Base-by-base conservation (phyloP, 1,140 invertebrate species). In the Piezodorus guildinii region DNA sequence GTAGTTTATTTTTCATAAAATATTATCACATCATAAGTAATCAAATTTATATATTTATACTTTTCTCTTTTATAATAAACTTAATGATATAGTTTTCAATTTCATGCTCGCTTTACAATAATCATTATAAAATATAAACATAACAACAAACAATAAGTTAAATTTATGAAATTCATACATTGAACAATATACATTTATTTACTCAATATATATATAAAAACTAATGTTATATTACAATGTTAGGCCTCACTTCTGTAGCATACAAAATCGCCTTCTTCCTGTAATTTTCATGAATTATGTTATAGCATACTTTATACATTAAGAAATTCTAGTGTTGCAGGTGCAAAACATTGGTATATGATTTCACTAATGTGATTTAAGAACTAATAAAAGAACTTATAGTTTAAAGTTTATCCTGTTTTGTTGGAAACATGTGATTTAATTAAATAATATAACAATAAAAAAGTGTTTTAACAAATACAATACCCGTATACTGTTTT, bases 11-110 rank as follows among this genome's bases (percentile, higher is more conserved):
- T 56, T 56, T 23, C 27, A 56, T 23, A 56, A 56, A 56, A 56
- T 56, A 56, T 56, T 56, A 56, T 56, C 52, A 56, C 52, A 56
- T 23, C 27, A 56, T 56, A 56, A 3, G 23, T 56, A 56, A 56
- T 6, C 52, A 56, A 49, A 25, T 56, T 23, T 56, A 25, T 56
- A 39, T 39, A 39, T 39, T 6, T 39, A 39, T 30, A 30, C n/a
- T n/a, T n/a, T 10, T 39, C n/a, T 39, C 12, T 39, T 39, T 39
- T 39, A 39, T 10, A 39, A 39, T 39, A 39, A 6, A 39, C 52
- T 56, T 56, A 56, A 15, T 25, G 52, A 56, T 56, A 56, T 56
- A 56, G 1, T 39, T 39, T 39, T 39, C 34, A 10, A 39, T 39
- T 10, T 12, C 34, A 39, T 39, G 12, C 34, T 39, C 34, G 12